phyloP scores from a whole-genome alignment of 2,888 invertebrate species.

The Cryptocephalus primarius region DNA sequence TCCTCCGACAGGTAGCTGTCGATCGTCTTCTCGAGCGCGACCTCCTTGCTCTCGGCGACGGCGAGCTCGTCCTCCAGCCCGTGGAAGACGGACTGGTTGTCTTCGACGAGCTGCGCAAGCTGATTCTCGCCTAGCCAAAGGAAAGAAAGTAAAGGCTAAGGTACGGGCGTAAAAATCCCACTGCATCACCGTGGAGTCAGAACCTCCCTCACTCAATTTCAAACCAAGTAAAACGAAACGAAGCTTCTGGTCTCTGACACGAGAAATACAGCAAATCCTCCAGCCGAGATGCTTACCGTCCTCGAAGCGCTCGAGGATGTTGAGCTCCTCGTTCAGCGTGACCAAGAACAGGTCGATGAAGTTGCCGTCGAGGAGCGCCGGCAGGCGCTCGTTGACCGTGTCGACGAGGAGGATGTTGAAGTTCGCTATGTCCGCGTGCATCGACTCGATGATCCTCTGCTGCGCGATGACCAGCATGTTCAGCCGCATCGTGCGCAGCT shows the following conservation, averaged over 20 bases:
- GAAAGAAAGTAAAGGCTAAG: no score
- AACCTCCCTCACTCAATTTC: no score
- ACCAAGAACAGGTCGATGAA: constrained; percentile 54
- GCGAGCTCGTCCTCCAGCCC: constrained; percentile 41
- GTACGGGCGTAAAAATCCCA: no score
- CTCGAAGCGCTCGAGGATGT: constrained; percentile 63
- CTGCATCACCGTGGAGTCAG: no score
- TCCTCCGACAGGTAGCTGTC: constrained; percentile 39
- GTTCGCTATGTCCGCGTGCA: constrained; percentile 46
- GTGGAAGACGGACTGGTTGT: constrained; percentile 33
- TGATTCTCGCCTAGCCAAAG: no score
- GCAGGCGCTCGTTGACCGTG: constrained; percentile 45
- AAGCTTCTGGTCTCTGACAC: no score
- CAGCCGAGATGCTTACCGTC: no score
- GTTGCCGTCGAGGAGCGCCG: constrained; percentile 46
- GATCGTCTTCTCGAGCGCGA: constrained; percentile 38
- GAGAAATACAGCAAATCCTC: no score
- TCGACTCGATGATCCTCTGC: constrained; percentile 44
- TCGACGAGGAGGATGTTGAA: constrained; percentile 55
- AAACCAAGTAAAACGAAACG: no score
- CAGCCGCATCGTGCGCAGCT: constrained; percentile 39
- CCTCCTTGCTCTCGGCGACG: constrained; percentile 43
- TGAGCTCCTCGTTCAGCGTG: constrained; percentile 61
- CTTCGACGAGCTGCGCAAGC: background rate
- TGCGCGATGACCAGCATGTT: constrained; percentile 34